These are phyloP conservation scores for Calameuta filiformis DNA, from an alignment of 2,888 invertebrate species.

Conservation along the genomic window DNA sequence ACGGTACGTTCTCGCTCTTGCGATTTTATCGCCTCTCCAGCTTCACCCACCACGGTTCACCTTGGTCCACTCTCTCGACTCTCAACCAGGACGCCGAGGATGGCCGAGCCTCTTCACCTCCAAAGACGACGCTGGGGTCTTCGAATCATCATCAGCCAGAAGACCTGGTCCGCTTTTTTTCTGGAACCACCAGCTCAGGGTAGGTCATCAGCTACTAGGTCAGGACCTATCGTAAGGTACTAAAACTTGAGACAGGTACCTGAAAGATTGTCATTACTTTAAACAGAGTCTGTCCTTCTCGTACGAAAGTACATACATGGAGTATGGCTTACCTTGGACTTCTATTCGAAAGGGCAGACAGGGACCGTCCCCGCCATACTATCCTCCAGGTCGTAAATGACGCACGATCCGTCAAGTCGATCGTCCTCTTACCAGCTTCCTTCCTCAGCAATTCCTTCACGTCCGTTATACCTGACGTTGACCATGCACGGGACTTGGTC, in stretches of 20 bases:
- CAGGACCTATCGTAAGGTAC: too few species aligned
- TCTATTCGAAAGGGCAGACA: background rate
- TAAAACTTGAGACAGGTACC: background rate
- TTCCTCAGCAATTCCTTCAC: background rate
- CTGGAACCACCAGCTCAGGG: too few species aligned
- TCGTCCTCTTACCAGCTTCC: background rate
- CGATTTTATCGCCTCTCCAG: conserved; percentile 50
- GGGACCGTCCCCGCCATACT: background rate
- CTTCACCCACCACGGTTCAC: conserved; percentile 19
- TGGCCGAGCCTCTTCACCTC: conserved; percentile 7
- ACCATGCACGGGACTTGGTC: conserved; percentile 23
- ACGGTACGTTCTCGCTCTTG: conserved; percentile 40
- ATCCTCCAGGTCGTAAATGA: background rate
- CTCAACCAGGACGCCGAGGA: conserved; percentile 10
- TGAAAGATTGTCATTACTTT: background rate
- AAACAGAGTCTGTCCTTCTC: background rate
- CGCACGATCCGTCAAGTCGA: background rate
- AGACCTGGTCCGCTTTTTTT: background rate
- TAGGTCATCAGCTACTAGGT: too few species aligned
- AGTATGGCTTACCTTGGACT: background rate
- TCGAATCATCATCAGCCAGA: conserved; percentile 21
- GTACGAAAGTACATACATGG: background rate
- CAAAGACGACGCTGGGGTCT: conserved; percentile 6
- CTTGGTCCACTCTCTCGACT: conserved; percentile 19
- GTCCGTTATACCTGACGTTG: background rate